These are phyloP conservation scores for Psittacus erithacus DNA, from an alignment of 2,113 vertebrate genomes.

Conservation along the genomic window DNA sequence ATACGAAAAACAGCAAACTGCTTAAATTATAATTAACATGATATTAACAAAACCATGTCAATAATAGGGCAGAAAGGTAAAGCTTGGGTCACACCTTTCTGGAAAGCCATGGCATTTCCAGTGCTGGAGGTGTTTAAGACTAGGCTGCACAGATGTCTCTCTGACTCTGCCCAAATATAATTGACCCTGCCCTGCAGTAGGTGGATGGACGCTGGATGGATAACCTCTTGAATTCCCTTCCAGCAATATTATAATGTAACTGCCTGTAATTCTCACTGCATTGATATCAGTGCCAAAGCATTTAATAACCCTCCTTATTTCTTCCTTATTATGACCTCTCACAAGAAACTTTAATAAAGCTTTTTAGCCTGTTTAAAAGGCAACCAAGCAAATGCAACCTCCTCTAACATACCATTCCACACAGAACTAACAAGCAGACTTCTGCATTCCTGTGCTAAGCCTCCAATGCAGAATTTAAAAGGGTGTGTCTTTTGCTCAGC, in stretches of 20 bases:
- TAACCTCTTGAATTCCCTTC: not conserved
- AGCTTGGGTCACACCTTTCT: not conserved
- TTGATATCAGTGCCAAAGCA: not conserved
- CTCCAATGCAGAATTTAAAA: not conserved
- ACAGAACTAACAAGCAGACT: not conserved
- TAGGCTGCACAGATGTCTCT: not conserved
- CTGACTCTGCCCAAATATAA: not conserved
- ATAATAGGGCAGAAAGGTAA: not conserved
- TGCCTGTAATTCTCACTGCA: not conserved
- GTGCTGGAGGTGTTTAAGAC: not conserved
- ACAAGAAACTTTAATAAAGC: slow-evolving; percentile 50
- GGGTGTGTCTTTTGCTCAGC: not conserved
- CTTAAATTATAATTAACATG: not conserved
- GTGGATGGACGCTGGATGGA: not conserved
- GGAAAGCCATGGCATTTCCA: not conserved
- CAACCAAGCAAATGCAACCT: not conserved
- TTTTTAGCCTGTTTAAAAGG: not conserved
- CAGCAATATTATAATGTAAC: not conserved
- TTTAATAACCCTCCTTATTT: not conserved
- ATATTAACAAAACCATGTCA: not conserved
- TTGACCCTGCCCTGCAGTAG: not conserved
- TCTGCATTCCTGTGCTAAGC: not conserved
- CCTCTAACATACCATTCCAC: not conserved
- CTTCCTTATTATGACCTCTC: not conserved
- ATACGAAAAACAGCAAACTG: not conserved